Evolutionary conservation across 2,888 invertebrate genomes (phyloP), one percentile per base, ranked within the genome.

Genomic region (Drosophila multiciliata): DNA sequence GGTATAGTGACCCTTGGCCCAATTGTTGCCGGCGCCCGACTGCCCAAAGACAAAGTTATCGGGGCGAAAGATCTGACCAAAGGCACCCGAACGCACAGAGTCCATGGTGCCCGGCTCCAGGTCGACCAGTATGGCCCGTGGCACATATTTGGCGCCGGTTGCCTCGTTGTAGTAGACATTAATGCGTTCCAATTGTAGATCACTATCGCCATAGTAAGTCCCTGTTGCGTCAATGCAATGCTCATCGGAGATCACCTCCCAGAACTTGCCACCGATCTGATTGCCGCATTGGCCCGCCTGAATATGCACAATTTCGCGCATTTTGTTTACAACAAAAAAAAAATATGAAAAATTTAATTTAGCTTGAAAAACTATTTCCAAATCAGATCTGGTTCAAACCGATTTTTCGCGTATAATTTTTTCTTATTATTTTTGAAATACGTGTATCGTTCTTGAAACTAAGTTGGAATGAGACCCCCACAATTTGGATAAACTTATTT

Each of bases 31-130:
- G 75, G 97, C 97, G 11, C 97, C 97, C 12, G 96, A 96, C 92
- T 97, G 97, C 57, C 97, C 98, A 93, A 98, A 98, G 32, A 98
- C 97, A 93, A 98, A 99, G 94, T 99, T 99, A 94, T 99, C 98
- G 23, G 98, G 98, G 77, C 98, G 94, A 95, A 98, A 98, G 90
- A 99, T 96, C 93, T 98, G 98, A 93, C 95, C 98, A 93, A 97
- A 98, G 17, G 98, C 97, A 68, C 98, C 98, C 1, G 98, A 97
- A 79, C 98, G 95, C 75, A 99, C 98, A 0, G 98, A 97, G 94
- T 99, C 99, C 98, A 99, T 99, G 87, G 98, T 99, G 81, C 99
- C 99, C 54, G 99, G 99, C 94, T 99, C 99, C 92, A 99, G 94
- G 92, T 99, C 99, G 79, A 99, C 97, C 71, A 99, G 95, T 92